phyloP scores from a whole-genome alignment of 2,113 vertebrate genomes.

The Steatornis caripensis region DNA sequence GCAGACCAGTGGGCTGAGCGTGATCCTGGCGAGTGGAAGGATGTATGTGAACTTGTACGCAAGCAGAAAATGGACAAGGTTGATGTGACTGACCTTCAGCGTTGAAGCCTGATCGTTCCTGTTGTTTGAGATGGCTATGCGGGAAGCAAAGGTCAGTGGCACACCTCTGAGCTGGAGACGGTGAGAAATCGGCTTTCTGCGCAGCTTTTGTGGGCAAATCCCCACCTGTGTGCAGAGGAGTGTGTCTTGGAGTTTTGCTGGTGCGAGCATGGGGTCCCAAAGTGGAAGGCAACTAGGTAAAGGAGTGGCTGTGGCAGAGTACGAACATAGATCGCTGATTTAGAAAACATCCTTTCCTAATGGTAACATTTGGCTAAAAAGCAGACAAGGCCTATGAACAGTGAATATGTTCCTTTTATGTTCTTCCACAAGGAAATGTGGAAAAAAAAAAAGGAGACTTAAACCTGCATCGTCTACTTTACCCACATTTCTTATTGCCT shows the following conservation, averaged over 20 bases:
- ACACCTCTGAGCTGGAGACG: not conserved
- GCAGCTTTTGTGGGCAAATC: not conserved
- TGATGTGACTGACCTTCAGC: conserved; percentile 41
- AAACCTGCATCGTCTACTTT: not conserved
- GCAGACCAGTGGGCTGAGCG: not conserved
- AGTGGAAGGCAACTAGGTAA: not conserved
- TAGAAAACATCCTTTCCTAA: not conserved
- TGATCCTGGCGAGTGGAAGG: conserved; percentile 1
- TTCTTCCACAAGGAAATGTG: not conserved
- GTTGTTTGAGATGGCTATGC: not conserved
- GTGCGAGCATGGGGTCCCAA: not conserved
- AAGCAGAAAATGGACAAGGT: conserved; percentile 8
- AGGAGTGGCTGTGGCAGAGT: not conserved
- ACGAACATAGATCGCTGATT: not conserved
- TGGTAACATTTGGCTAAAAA: not conserved
- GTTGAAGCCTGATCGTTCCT: not conserved
- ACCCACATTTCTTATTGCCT: not conserved
- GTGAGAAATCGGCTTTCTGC: not conserved
- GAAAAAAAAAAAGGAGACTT: not conserved
- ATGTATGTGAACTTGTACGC: not conserved
- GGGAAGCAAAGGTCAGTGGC: conserved; percentile 9
- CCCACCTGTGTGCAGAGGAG: not conserved
- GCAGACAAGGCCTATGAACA: not conserved
- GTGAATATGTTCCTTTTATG: not conserved
- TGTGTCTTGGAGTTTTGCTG: not conserved